Evolutionary conservation across 1,140 invertebrate species (phyloP).

Genomic region (Geopemphigus sp.): DNA sequence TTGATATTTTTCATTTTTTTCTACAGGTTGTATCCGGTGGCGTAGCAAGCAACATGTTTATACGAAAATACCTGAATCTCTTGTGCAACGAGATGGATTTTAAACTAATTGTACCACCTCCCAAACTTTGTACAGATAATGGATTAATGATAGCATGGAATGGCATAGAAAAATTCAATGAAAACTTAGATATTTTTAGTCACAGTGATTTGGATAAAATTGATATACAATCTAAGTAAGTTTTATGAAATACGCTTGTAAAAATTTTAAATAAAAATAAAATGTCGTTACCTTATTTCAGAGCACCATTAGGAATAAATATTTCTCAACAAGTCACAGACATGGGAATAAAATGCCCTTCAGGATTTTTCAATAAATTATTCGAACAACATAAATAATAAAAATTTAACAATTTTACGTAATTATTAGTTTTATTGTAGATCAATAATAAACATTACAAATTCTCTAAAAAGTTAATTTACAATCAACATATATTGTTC

Average conservation of each 20-base stretch:
- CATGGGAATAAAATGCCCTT: slow-evolving; percentile 60
- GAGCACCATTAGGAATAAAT: slow-evolving; percentile 61
- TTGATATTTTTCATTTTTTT: background rate
- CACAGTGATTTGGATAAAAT: slow-evolving; percentile 59
- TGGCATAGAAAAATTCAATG: slow-evolving; percentile 74
- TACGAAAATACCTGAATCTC: slow-evolving; percentile 67
- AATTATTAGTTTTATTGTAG: slow-evolving; percentile 10
- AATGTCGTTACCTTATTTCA: slow-evolving; percentile 52
- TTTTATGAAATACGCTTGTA: background rate
- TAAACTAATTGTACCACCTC: slow-evolving; percentile 71
- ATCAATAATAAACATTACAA: slow-evolving; percentile 27
- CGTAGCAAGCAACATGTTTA: slow-evolving; percentile 88
- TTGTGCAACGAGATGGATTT: slow-evolving; percentile 69
- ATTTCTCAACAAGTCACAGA: slow-evolving; percentile 60
- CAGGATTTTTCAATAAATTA: slow-evolving; percentile 43
- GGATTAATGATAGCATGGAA: slow-evolving; percentile 99
- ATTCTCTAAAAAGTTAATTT: background rate
- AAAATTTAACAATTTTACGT: background rate
- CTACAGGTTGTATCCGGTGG: slow-evolving; percentile 86
- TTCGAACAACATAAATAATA: slow-evolving; percentile 16
- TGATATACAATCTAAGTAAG: slow-evolving; percentile 56
- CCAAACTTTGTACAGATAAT: slow-evolving; percentile 93
- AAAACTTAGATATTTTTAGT: slow-evolving; percentile 57
- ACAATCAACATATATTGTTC: background rate
- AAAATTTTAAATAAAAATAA: background rate